Conservation (phyloP, 1,140 invertebrate genomes). For the Halictus rubicundus region DNA sequence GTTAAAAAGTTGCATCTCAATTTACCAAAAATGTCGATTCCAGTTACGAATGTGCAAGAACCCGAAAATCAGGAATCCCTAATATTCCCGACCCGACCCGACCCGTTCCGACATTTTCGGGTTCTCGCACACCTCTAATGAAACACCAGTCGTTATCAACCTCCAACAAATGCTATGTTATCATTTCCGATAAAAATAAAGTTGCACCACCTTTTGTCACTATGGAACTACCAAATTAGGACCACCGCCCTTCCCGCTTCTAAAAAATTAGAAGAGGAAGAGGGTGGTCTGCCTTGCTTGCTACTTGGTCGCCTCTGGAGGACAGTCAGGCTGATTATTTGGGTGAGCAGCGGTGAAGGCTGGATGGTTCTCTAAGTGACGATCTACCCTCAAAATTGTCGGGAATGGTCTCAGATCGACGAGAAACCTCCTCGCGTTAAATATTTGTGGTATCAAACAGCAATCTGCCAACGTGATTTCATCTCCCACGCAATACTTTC, state of each 20-base stretch:
- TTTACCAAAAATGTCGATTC: no score
- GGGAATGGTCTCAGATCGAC: constrained; percentile 95
- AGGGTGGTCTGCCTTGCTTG: constrained; percentile 81
- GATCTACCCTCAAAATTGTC: constrained; percentile 92
- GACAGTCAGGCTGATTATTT: constrained; percentile 94
- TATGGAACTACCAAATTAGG: constrained; percentile 55
- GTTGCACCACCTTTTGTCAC: constrained; percentile 65
- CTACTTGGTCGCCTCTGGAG: constrained; percentile 90
- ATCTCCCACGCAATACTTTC: constrained; percentile 97
- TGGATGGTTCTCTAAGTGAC: constrained; percentile 91
- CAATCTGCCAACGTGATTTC: constrained; percentile 96
- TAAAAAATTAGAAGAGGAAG: constrained; percentile 77
- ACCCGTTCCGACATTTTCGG: no score
- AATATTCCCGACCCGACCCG: no score
- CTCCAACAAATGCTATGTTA: not conserved
- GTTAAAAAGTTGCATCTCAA: not conserved
- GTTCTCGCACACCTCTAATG: no score
- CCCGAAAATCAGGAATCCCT: no score
- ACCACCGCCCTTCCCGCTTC: constrained; percentile 69
- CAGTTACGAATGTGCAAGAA: no score
- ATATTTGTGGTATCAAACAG: constrained; percentile 96
- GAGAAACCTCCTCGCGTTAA: constrained; percentile 94
- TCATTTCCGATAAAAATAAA: constrained; percentile 1
- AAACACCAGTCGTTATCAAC: not conserved
- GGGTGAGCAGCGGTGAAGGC: constrained; percentile 94